Base-by-base conservation (phyloP, 2,113 vertebrate genomes). In the Leucosticte australis region DNA sequence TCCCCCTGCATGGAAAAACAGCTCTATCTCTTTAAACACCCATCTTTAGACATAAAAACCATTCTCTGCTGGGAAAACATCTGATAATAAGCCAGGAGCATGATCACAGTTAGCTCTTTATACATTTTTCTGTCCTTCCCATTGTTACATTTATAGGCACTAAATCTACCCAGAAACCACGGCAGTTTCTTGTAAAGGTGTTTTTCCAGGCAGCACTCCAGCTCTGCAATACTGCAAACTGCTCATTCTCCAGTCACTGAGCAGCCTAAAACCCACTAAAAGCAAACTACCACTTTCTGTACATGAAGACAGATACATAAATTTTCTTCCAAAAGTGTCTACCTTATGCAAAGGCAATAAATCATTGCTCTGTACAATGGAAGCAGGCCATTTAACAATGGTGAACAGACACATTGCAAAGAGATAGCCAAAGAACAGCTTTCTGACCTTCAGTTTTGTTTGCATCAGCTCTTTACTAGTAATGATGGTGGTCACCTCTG, bases 381-480 rank as follows among this genome's bases (percentile, higher is more conserved):
- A 65, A 87, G 8, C 19, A 67, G 42, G 14, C 6, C 33, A 68
- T 83, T 88, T 49, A 74, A 37, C n/a, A 42, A 10, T 13, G 73
- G 27, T 27, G 39, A 91, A 64, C 20, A 82, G 37, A 55, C 19
- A 76, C 12, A n/a, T 9, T 44, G 24, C 18, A 63, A 49, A 63
- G 46, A 90, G 23, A 63, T 0, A 91, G 44, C 84, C 13, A 77
- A 60, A 28, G 56, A 92, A 42, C 7, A n/a, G 8, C 20, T 69
- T 74, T 39, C 97, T 97, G 68, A 99, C 99, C 99, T 99, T 99
- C 83, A 99, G 80, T 95, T 98, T 99, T 78, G 98, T 99, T 73
- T 99, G 98, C 96, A 99, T 97, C 70, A 99, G 90, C 74, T 99
- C 99, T 96, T 98, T 99, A 93, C 99, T 99, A 50, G 99, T 99